Conservation (phyloP, 2,888 invertebrate species). For the Chymomyza amoena region DNA sequence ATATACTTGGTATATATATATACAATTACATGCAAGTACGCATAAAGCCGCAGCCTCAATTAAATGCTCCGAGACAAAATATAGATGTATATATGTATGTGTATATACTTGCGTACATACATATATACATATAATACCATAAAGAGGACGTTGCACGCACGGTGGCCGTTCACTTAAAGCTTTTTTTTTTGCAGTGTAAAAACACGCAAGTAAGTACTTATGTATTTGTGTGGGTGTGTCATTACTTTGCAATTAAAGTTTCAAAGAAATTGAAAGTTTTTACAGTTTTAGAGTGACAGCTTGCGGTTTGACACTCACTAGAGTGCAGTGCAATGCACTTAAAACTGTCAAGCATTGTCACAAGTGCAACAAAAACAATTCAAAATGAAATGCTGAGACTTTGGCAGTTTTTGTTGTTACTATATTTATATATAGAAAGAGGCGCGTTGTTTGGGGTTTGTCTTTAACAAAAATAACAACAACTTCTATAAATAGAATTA, state of each 20-base stretch:
- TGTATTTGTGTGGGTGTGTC: neutral
- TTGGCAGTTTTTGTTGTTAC: neutral
- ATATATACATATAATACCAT: neutral
- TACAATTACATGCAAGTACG: neutral
- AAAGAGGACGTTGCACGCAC: neutral
- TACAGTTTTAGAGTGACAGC: neutral
- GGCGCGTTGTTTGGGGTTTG: neutral
- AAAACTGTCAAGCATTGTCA: neutral
- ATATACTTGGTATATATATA: neutral
- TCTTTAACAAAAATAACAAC: neutral
- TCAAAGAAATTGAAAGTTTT: neutral
- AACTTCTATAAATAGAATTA: neutral
- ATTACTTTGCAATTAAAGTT: neutral
- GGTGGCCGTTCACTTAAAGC: neutral
- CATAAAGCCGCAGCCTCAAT: constrained; percentile 36
- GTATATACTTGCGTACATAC: constrained; percentile 2
- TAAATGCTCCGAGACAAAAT: constrained; percentile 31
- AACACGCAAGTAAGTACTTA: neutral
- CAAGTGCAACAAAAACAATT: neutral
- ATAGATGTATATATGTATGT: constrained; percentile 1
- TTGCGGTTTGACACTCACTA: neutral
- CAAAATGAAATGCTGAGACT: neutral
- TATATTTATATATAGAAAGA: neutral
- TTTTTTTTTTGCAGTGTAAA: neutral
- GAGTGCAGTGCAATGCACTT: neutral